phyloP scores from a whole-genome alignment of 2,113 vertebrate genomes.

The Butastur rufipennis region DNA sequence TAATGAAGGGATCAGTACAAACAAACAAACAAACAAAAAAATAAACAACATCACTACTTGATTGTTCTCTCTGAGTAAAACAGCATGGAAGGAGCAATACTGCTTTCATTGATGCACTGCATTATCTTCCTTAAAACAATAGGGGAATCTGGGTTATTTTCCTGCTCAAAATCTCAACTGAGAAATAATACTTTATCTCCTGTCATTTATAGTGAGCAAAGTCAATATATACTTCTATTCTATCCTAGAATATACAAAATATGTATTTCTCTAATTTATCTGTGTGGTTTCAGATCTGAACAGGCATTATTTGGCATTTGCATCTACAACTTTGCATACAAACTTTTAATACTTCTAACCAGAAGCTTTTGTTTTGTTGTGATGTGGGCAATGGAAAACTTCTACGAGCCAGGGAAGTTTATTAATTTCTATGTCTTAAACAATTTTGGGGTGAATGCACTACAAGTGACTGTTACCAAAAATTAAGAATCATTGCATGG shows the following conservation, averaged over 20 bases:
- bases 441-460: not conserved
- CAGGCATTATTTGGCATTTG: rapidly evolving
- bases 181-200: not conserved
- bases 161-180: not conserved
- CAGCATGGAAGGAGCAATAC: not conserved
- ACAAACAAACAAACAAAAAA: not conserved
- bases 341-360: not conserved
- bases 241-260: not conserved
- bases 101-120: not conserved
- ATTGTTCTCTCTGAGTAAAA: not conserved
- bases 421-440: not conserved
- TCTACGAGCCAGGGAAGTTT: not conserved
- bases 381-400: not conserved
- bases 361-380: not conserved
- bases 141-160: not conserved
- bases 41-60: not conserved
- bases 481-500: not conserved
- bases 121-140: not conserved
- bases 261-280: not conserved
- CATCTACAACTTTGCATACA: not conserved
- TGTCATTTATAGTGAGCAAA: not conserved
- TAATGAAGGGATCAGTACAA: not conserved
- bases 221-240: not conserved
- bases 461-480: not conserved
- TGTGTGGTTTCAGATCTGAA: not conserved